These are phyloP conservation scores for Oenanthe oenanthe DNA, from an alignment of 2,113 vertebrate genomes.

Conservation along the genomic window DNA sequence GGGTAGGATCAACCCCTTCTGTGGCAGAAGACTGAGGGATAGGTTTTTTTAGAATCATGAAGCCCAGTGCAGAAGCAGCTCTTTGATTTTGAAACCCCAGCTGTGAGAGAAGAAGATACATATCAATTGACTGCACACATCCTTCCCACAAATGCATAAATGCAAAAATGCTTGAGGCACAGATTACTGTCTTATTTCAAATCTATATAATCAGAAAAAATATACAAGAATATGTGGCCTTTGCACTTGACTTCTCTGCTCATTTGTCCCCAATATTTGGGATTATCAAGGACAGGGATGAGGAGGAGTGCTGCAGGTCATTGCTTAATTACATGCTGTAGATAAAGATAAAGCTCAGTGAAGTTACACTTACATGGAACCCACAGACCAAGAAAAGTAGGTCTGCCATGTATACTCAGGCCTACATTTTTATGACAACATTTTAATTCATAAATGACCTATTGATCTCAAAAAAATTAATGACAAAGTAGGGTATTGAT, in stretches of 20 bases:
- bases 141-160: not conserved
- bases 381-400: not conserved
- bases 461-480: slow-evolving; percentile 16
- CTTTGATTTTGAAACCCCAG: not conserved
- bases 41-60: not conserved
- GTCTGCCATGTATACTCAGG: not conserved
- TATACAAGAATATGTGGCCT: not conserved
- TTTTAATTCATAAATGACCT: slow-evolving; percentile 6
- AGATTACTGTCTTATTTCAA: not conserved
- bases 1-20: not conserved
- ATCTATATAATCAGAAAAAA: not conserved
- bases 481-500: not conserved
- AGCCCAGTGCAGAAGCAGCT: not conserved
- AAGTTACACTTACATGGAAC: not conserved
- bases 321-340: not conserved
- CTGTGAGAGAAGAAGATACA: not conserved
- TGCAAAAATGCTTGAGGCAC: not conserved
- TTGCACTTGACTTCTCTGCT: not conserved
- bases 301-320: not conserved
- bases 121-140: not conserved
- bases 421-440: not conserved
- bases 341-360: not conserved
- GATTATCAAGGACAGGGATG: not conserved
- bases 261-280: not conserved
- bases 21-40: not conserved